A percentile compares a stretch with the other conserved stretches of the same genome.
Evolutionary conservation across 2,888 invertebrate species (phyloP).

Genomic region (Cataglyphis rosenhaueri): DNA sequence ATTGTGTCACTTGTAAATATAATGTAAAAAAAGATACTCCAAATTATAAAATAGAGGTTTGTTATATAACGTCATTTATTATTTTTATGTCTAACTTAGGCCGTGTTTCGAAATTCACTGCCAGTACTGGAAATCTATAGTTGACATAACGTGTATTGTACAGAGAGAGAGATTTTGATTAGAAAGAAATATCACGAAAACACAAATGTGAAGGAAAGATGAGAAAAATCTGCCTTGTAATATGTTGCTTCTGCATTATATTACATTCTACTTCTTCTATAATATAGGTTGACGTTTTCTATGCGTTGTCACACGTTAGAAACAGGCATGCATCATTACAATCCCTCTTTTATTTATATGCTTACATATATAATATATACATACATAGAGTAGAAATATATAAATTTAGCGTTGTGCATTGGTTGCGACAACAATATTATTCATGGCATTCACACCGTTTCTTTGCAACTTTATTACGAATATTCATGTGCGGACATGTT

Average conservation of each 20-base stretch:
- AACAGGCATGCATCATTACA: conserved; percentile 39
- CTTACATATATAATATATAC: conserved; percentile 14
- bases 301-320: neutral
- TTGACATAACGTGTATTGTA: no score
- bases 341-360: conserved; percentile 31
- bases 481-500: conserved; percentile 5
- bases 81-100: neutral
- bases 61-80: neutral
- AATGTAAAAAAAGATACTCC: neutral
- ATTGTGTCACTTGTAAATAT: neutral
- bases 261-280: neutral
- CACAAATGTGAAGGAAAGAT: neutral
- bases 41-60: neutral
- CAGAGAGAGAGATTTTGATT: conserved; percentile 14
- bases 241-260: neutral
- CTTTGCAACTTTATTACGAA: conserved; percentile 34
- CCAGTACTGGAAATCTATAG: no score
- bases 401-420: conserved; percentile 10
- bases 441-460: conserved; percentile 1
- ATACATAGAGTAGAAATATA: conserved; percentile 17
- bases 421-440: conserved; percentile 33
- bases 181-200: conserved; percentile 19
- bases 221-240: conserved; percentile 20
- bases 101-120: no score
- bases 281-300: conserved; percentile 37